Conservation (phyloP, 2,113 vertebrate species). For the Climacteris rufus region DNA sequence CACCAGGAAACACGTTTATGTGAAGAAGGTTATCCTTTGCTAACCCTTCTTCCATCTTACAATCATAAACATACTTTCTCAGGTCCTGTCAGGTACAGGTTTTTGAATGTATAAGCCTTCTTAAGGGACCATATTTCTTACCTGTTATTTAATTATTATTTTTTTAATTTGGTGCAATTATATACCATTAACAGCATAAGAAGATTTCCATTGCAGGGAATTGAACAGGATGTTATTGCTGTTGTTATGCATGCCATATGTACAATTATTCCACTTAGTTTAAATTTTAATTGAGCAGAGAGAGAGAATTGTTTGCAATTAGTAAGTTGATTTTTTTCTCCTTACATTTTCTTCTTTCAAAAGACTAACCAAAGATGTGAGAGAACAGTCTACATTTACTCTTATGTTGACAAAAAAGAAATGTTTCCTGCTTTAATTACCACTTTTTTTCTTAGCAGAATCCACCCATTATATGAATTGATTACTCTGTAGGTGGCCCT, state of each 20-base stretch:
- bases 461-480: not conserved
- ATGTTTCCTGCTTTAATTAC: not conserved
- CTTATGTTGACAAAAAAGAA: not conserved
- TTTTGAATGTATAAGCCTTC: not conserved
- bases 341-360: not conserved
- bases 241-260: not conserved
- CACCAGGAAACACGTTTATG: not conserved
- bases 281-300: conserved; percentile 52
- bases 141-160: not conserved
- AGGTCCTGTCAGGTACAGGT: not conserved
- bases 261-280: conserved; percentile 38
- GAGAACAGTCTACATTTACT: not conserved
- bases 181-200: not conserved
- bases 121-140: not conserved
- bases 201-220: not conserved
- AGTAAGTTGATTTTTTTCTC: not conserved
- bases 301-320: conserved; percentile 5
- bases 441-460: not conserved
- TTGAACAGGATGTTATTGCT: not conserved
- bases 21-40: not conserved
- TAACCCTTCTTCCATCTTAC: not conserved
- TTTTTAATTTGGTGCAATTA: not conserved
- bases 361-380: not conserved
- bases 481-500: not conserved
- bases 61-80: not conserved